Evolutionary conservation across 2,113 vertebrate genomes (phyloP).

Genomic region (Cacatua alba): DNA sequence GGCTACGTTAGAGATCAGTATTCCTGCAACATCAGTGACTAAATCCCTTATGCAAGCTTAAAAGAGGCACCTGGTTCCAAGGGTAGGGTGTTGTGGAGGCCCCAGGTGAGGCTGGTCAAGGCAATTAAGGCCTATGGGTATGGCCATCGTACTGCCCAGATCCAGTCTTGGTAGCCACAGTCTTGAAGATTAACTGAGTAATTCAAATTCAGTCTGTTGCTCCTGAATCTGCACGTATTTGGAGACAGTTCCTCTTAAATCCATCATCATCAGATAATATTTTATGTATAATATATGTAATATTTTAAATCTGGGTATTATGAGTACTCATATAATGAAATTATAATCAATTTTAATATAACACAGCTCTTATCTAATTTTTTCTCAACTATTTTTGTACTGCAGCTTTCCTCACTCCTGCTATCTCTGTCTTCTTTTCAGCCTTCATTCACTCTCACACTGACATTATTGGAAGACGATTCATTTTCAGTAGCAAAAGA

Average conservation of each 20-base stretch:
- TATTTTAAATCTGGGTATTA: not conserved
- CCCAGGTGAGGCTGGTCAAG: not conserved
- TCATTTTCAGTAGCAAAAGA: not conserved
- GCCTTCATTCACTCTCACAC: not conserved
- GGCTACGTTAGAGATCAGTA: not conserved
- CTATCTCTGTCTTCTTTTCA: not conserved
- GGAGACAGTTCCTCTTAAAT: not conserved
- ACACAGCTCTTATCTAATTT: not conserved
- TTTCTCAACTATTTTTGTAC: not conserved
- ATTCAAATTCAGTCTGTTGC: not conserved
- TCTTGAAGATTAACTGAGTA: not conserved
- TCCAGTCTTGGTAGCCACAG: not conserved
- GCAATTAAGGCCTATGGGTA: not conserved
- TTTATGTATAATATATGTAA: not conserved
- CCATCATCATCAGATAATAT: not conserved
- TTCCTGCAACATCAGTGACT: not conserved
- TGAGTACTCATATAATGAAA: not conserved
- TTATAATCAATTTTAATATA: not conserved
- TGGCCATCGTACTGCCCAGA: not conserved
- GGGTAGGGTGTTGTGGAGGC: not conserved
- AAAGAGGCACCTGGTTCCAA: not conserved
- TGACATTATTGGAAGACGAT: not conserved
- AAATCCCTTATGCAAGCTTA: not conserved
- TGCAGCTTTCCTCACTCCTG: not conserved
- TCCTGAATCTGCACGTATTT: not conserved